Evolutionary conservation across 2,888 invertebrate species (phyloP).

Genomic region (Erebia ligea): DNA sequence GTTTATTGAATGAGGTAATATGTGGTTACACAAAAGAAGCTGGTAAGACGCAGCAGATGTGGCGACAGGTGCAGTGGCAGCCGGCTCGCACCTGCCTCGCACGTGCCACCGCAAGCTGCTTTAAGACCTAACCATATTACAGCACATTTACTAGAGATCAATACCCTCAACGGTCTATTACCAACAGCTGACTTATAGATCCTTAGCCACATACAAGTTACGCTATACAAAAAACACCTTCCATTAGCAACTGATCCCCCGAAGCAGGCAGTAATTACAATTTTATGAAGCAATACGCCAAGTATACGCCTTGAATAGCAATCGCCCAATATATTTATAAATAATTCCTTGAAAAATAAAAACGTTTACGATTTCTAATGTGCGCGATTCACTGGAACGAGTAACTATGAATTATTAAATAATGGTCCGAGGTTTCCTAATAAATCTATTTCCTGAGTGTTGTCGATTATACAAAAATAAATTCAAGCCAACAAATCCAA

Average conservation of each 20-base stretch:
- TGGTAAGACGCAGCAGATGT: conserved; percentile 74
- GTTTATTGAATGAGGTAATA: conserved; percentile 39
- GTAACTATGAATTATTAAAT: conserved; percentile 38
- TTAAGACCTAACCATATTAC: conserved; percentile 56
- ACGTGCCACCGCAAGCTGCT: conserved; percentile 79
- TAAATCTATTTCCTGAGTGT: conserved; percentile 21
- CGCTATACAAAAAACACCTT: conserved; percentile 42
- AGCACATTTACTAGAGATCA: conserved; percentile 56
- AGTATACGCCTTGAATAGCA: conserved; percentile 38
- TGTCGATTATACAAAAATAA: background rate
- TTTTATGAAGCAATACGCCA: conserved; percentile 37
- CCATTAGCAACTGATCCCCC: conserved; percentile 16
- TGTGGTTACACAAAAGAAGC: conserved; percentile 58
- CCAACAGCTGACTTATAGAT: conserved; percentile 54
- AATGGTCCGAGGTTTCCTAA: conserved; percentile 29
- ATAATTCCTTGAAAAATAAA: conserved; percentile 48
- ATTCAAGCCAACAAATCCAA: background rate
- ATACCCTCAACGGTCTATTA: conserved; percentile 41
- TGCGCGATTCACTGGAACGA: conserved; percentile 47
- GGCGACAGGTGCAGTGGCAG: conserved; percentile 78
- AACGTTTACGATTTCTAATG: conserved; percentile 51
- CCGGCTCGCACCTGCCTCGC: conserved; percentile 73
- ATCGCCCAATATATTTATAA: conserved; percentile 28
- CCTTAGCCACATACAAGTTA: conserved; percentile 38
- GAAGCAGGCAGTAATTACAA: conserved; percentile 15